Evolutionary conservation across 2,888 invertebrate genomes (phyloP).

Genomic region (Didymodactylos carnosus): DNA sequence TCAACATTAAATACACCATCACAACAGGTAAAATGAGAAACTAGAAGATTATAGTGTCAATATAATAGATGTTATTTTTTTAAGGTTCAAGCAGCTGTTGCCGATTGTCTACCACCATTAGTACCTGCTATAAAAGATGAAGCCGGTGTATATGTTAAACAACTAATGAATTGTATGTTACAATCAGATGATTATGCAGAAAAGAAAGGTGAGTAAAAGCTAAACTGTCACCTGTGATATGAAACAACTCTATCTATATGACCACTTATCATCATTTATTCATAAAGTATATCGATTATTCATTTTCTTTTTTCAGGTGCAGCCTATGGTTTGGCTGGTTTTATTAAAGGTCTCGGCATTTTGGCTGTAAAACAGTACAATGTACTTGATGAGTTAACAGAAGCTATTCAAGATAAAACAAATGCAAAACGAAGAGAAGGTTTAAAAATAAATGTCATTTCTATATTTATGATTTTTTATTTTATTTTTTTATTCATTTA

Average conservation of each 20-base stretch:
- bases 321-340: conserved; percentile 82
- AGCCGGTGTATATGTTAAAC: conserved; percentile 64
- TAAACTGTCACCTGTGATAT: too few species aligned
- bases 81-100: conserved; percentile 83
- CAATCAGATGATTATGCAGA: conserved; percentile 81
- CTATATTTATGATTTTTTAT: conserved; percentile 11
- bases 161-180: conserved; percentile 61
- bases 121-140: conserved; percentile 78
- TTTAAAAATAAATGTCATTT: conserved; percentile 21
- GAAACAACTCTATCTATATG: too few species aligned
- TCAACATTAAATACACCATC: conserved; percentile 83
- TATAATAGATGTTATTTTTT: not conserved
- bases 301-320: conserved; percentile 45
- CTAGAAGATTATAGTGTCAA: not conserved
- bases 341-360: conserved; percentile 86
- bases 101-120: conserved; percentile 77
- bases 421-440: conserved; percentile 79
- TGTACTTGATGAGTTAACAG: conserved; percentile 75
- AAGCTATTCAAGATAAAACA: conserved; percentile 86
- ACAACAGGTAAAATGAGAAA: conserved; percentile 48
- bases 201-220: conserved; percentile 40
- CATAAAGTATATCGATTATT: not conserved
- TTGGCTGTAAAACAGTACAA: conserved; percentile 78
- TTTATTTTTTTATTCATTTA: not conserved
- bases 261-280: not conserved